Evolutionary conservation across 1,140 invertebrate genomes (phyloP).

Genomic region (Sinonovacula constricta): DNA sequence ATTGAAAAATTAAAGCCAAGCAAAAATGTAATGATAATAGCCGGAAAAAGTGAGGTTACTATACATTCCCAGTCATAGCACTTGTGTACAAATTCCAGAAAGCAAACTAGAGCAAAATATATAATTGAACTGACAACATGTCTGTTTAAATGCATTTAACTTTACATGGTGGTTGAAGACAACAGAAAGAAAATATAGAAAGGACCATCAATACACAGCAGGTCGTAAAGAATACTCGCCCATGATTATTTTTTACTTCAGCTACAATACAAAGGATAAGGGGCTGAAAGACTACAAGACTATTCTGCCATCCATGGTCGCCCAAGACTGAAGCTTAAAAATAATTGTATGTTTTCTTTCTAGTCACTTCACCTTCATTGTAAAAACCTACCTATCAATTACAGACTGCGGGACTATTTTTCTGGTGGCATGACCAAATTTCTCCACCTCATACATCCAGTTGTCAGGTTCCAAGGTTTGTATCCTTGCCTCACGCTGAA

Average conservation of each 20-base stretch:
- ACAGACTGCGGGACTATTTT: conserved; percentile 49
- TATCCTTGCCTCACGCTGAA: conserved; percentile 61
- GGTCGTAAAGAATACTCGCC: neutral
- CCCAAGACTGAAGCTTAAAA: neutral
- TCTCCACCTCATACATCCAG: conserved; percentile 73
- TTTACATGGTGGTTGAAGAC: too few relatives aligned
- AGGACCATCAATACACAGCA: too few relatives aligned
- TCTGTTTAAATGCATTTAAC: too few relatives aligned
- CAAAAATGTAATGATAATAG: neutral
- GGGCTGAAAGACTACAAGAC: neutral
- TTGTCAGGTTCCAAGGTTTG: conserved; percentile 69
- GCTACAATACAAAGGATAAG: neutral
- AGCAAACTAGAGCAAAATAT: too few relatives aligned
- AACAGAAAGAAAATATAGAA: too few relatives aligned
- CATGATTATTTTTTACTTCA: conserved; percentile 20
- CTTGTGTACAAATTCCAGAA: too few relatives aligned
- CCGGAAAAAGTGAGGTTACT: too few relatives aligned
- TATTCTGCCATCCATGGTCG: neutral
- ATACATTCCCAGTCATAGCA: too few relatives aligned
- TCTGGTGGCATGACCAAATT: conserved; percentile 67
- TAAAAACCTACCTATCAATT: conserved; percentile 28
- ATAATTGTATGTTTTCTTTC: neutral
- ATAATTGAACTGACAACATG: too few relatives aligned
- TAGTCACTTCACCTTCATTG: neutral
- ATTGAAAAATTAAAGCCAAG: neutral